Percentiles rank a stretch among this genome's conserved stretches.
phyloP scores from a whole-genome alignment of 2,113 vertebrate genomes.

The Anguilla japonica region DNA sequence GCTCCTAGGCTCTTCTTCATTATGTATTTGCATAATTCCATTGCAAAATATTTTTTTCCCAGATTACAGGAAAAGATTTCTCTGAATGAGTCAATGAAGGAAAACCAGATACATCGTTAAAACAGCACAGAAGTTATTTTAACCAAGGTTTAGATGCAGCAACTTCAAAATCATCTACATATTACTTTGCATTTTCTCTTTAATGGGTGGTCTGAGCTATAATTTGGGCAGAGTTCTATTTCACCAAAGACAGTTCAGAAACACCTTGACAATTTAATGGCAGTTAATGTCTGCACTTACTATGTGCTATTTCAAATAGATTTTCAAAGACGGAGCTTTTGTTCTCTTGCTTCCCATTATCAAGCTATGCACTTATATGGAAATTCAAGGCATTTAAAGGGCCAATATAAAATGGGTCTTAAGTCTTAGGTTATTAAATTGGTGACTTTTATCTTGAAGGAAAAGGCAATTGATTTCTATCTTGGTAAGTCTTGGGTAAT shows the following conservation, averaged over 20 bases:
- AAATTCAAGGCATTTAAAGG: not conserved
- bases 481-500: not conserved
- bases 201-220: not conserved
- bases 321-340: not conserved
- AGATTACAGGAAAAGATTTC: not conserved
- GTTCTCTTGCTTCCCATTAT: not conserved
- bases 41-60: not conserved
- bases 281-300: not conserved
- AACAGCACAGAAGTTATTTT: not conserved
- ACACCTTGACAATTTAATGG: conserved; percentile 1
- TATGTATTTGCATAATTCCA: not conserved
- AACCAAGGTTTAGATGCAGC: not conserved
- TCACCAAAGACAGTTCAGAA: not conserved
- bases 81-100: not conserved
- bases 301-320: not conserved
- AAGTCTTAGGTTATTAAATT: not conserved
- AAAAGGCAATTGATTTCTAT: not conserved
- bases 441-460: not conserved
- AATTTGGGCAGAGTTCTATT: not conserved
- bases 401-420: not conserved
- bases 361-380: not conserved
- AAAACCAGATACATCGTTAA: not conserved
- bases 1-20: not conserved
- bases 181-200: not conserved
- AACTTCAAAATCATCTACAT: not conserved